Base-by-base conservation (phyloP, 2,113 vertebrate genomes). In the Neolamprologus modestus region DNA sequence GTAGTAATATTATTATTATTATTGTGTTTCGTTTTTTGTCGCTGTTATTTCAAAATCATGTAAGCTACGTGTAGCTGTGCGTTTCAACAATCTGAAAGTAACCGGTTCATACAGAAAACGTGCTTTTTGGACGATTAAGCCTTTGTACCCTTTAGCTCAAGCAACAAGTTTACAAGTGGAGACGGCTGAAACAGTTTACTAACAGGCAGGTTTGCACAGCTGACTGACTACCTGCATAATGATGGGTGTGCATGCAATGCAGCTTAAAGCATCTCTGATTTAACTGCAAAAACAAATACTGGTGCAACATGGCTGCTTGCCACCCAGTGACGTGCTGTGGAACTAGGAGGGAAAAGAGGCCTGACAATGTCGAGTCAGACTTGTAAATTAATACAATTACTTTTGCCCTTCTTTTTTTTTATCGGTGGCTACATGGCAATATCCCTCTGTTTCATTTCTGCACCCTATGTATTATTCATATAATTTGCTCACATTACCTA, bases 401-500 rank as follows among this genome's bases (percentile, higher is more conserved):
- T 89, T 47, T 89, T 76, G 6, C 21, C 3, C 24, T 28, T 76
- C 24, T 76, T 10, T 83, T 53, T 83, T 53, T 83, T 71, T 68
- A 84, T 68, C 82, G 33, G 42, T 93, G 84, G 78, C 84, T 91
- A 79, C 84, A 79, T 85, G 73, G 73, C 73, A 83, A 82, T 59
- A 87, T 85, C 88, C 88, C 88, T 86, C 88, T 78, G 83, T 87
- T 91, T 85, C 87, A 83, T 84, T 90, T 91, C 87, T 89, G 87
- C 89, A 26, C 82, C 84, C 87, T 85, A 94, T 95, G 94, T 94
- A 92, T 95, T 95, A 96, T 96, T 95, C 94, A 96, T 95, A 95
- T 94, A 35, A 94, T 95, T 95, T 95, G 94, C 93, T 96, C 93
- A 96, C 94, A 94, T 95, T 95, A 95, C 95, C 94, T 94, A 95